Evolutionary conservation across 2,113 vertebrate genomes (phyloP).

Genomic region (Hiodon alosoides): DNA sequence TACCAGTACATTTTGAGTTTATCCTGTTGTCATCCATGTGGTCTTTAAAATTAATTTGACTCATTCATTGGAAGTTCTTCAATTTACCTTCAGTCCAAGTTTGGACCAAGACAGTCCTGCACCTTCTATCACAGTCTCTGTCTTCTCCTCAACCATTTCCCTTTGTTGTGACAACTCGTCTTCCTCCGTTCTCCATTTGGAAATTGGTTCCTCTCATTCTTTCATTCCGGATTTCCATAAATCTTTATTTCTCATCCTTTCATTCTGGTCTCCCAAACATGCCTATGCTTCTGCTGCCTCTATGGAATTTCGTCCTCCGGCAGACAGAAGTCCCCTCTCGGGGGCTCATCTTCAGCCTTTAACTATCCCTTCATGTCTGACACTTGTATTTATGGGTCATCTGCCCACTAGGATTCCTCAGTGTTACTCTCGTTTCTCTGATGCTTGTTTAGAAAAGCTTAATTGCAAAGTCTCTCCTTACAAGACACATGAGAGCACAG

Average conservation of each 20-base stretch:
- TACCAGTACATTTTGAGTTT: background rate
- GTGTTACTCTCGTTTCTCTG: background rate
- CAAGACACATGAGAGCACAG: background rate
- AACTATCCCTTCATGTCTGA: background rate
- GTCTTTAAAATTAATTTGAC: too few species aligned
- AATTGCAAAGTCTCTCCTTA: background rate
- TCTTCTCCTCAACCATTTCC: background rate
- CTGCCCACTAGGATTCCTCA: background rate
- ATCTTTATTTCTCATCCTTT: background rate
- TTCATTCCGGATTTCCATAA: background rate
- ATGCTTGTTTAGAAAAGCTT: slow-evolving; percentile 3
- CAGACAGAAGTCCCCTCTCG: background rate
- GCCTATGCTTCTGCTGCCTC: background rate
- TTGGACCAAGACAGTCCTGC: background rate
- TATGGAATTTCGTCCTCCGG: background rate
- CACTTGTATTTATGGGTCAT: background rate
- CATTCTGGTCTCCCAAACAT: background rate
- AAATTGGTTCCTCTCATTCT: background rate
- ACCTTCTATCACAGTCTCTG: background rate
- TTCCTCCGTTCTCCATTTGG: background rate
- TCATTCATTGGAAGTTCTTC: background rate
- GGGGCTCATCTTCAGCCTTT: too few species aligned
- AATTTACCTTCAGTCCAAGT: background rate
- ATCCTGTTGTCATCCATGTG: background rate
- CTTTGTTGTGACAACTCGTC: background rate